Conservation (phyloP, 2,888 invertebrate species). For the Julus scandinavius region DNA sequence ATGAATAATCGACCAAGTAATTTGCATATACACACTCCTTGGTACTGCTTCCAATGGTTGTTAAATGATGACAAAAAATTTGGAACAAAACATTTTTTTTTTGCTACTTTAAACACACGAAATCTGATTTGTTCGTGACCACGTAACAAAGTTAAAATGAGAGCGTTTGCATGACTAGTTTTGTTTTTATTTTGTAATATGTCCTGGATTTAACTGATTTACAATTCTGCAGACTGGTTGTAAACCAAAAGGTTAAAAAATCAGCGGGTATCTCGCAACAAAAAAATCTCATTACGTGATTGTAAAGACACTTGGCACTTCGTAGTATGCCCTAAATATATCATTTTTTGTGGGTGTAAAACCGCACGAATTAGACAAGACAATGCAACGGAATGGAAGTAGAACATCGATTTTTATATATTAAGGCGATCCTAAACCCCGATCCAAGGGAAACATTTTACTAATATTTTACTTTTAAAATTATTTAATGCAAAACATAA, state of each 20-base stretch:
- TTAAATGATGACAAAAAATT: background rate
- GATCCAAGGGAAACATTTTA: background rate
- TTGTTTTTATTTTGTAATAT: constrained; percentile 29
- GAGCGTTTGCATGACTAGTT: constrained; percentile 22
- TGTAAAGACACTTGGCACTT: background rate
- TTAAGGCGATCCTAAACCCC: background rate
- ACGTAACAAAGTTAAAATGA: background rate
- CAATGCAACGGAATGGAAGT: background rate
- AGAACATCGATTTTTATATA: background rate
- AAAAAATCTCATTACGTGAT: background rate
- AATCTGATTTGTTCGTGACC: constrained; percentile 1
- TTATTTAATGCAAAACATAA: background rate
- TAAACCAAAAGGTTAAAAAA: background rate
- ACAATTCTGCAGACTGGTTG: background rate
- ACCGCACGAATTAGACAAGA: background rate
- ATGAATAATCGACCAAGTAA: background rate
- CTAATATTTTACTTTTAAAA: no score
- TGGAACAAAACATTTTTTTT: background rate
- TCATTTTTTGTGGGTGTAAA: background rate
- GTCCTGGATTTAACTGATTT: background rate
- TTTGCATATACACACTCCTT: background rate
- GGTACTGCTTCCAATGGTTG: background rate
- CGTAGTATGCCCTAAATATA: background rate
- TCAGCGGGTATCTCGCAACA: background rate
- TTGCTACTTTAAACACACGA: background rate